Conservation (phyloP, 2,888 invertebrate genomes). For the Lasius fuliginosus region DNA sequence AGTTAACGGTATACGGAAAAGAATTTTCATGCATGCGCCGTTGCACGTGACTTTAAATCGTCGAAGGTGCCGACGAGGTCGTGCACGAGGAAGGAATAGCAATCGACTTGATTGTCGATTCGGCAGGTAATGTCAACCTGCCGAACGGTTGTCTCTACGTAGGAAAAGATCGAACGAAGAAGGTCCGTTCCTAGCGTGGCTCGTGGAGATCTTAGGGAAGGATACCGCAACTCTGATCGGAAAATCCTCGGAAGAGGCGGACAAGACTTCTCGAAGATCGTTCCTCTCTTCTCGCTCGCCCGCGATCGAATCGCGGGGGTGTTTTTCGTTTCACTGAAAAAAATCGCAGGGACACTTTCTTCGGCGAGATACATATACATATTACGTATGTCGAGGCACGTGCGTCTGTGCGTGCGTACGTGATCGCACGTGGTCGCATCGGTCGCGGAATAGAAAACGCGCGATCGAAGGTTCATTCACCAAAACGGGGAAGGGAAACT, state of each 20-base stretch:
- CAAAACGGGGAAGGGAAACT: slow-evolving; percentile 22
- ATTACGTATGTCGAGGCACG: slow-evolving; percentile 12
- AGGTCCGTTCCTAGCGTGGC: background rate
- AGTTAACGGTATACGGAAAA: slow-evolving; percentile 16
- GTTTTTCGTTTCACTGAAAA: background rate
- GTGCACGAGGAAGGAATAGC: slow-evolving; percentile 67
- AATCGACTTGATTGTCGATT: slow-evolving; percentile 40
- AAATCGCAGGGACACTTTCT: background rate
- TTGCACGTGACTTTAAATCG: background rate
- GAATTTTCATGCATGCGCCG: slow-evolving; percentile 25
- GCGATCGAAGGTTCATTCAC: slow-evolving; percentile 25
- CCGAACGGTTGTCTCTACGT: background rate
- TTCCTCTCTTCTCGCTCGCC: background rate
- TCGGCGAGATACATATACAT: background rate
- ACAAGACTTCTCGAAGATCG: background rate
- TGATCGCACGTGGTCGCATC: slow-evolving; percentile 18
- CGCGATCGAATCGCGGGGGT: background rate
- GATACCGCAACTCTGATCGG: background rate
- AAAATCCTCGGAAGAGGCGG: background rate
- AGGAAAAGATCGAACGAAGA: background rate
- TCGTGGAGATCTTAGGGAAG: background rate
- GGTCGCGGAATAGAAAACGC: slow-evolving; percentile 39
- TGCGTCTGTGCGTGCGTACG: background rate
- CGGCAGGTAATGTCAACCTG: background rate
- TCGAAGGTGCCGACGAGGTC: slow-evolving; percentile 46